Percentiles rank a stretch among this genome's conserved stretches.
Conservation (phyloP, 2,113 vertebrate genomes). For the Plotosus lineatus region DNA sequence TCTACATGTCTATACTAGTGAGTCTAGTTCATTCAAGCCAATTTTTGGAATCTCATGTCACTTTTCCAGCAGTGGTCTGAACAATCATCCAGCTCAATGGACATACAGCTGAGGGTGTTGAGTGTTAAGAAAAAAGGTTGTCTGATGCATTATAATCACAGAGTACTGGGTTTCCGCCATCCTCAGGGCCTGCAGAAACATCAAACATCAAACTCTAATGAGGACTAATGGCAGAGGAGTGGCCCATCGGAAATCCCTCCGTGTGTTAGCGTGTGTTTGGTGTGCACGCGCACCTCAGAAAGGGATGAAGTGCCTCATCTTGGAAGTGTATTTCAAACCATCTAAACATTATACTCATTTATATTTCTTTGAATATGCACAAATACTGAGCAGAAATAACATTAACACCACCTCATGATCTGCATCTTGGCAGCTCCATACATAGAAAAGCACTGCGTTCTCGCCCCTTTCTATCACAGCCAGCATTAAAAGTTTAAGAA, state of each 20-base stretch:
- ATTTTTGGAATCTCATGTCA: not conserved
- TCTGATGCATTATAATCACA: conserved; percentile 71
- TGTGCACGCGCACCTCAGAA: conserved; percentile 48
- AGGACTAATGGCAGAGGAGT: conserved; percentile 77
- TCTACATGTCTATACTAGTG: conserved; percentile 23
- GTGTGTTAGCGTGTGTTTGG: conserved; percentile 36
- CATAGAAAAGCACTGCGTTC: too few relatives aligned
- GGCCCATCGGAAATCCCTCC: conserved; percentile 69
- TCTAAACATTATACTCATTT: conserved; percentile 40
- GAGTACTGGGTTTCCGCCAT: conserved; percentile 66
- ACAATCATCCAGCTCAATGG: conserved; percentile 21
- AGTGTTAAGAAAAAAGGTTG: conserved; percentile 62
- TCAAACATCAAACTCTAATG: conserved; percentile 69
- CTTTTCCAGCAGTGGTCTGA: conserved; percentile 20
- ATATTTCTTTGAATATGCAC: conserved; percentile 36
- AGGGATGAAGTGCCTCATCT: conserved; percentile 57
- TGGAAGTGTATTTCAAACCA: conserved; percentile 52
- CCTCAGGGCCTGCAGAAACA: conserved; percentile 72
- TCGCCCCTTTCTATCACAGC: too few relatives aligned
- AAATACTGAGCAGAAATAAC: conserved; percentile 13
- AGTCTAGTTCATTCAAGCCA: conserved; percentile 5
- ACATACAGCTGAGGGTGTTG: conserved; percentile 37
- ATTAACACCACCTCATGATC: too few relatives aligned
- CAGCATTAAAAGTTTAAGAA: too few relatives aligned
- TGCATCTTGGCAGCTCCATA: too few relatives aligned